A percentile compares a stretch with the other conserved stretches of the same genome.
phyloP scores from a whole-genome alignment of 2,888 invertebrate species.

The Folsomia candida region DNA sequence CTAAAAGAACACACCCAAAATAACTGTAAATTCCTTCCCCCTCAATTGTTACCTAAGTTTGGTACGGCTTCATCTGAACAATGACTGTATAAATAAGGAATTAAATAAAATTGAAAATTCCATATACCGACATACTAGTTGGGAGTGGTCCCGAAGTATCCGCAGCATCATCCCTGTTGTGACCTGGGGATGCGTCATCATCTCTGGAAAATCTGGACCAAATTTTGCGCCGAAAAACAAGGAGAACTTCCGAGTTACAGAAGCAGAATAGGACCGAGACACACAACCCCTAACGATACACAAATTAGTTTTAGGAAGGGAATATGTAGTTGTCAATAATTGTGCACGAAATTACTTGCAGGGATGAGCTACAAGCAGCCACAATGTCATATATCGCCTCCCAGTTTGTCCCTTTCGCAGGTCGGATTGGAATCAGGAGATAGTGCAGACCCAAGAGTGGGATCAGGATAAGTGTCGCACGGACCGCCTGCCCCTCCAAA shows the following conservation, averaged over 20 bases:
- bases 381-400: conserved; percentile 46
- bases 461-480: conserved; percentile 83
- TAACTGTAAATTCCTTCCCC: no score
- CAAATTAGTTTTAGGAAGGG: background rate
- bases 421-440: conserved; percentile 81
- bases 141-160: conserved; percentile 40
- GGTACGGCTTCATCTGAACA: no score
- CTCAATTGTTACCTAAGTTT: no score
- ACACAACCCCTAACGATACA: conserved; percentile 41
- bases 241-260: conserved; percentile 47
- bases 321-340: background rate
- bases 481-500: conserved; percentile 56
- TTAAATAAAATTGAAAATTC: background rate
- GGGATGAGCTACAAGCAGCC: conserved; percentile 42
- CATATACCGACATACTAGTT: conserved; percentile 50
- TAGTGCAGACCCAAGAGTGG: conserved; percentile 90
- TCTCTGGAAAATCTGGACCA: conserved; percentile 30
- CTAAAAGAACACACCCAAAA: no score
- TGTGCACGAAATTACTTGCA: conserved; percentile 37
- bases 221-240: conserved; percentile 39
- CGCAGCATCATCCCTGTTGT: conserved; percentile 37
- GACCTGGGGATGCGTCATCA: conserved; percentile 34
- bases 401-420: conserved; percentile 56
- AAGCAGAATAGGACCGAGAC: conserved; percentile 49
- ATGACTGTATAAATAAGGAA: background rate